Conservation (phyloP, 2,797 vertebrate species). For the Discoglossus pictus region DNA sequence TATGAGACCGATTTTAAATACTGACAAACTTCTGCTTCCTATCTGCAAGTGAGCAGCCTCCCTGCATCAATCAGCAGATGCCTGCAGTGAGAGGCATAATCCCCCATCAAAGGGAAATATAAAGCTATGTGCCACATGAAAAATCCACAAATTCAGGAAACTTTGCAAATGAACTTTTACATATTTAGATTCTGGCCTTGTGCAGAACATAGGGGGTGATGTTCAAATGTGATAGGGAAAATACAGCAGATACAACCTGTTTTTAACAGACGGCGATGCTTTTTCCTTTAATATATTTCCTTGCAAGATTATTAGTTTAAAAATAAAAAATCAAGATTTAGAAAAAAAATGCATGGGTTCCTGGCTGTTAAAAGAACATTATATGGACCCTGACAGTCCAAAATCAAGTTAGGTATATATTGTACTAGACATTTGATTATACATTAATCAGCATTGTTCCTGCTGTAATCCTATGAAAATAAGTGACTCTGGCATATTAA, state of each 20-base stretch:
- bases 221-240: slow-evolving; percentile 17
- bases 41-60: slow-evolving; percentile 77
- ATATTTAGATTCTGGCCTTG: slow-evolving; percentile 34
- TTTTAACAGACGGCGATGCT: too few species aligned
- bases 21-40: slow-evolving; percentile 60
- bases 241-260: neutral
- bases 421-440: too few species aligned
- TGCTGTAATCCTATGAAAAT: too few species aligned
- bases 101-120: slow-evolving; percentile 66
- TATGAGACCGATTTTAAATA: slow-evolving; percentile 65
- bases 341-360: too few species aligned
- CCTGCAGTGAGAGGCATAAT: slow-evolving; percentile 70
- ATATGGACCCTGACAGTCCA: too few species aligned
- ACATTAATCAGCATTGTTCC: too few species aligned
- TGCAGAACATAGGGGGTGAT: slow-evolving; percentile 17
- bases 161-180: slow-evolving; percentile 34
- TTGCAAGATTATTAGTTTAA: too few species aligned
- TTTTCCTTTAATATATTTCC: too few species aligned
- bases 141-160: slow-evolving; percentile 13
- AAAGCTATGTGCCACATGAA: slow-evolving; percentile 4
- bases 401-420: too few species aligned
- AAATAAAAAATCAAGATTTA: too few species aligned
- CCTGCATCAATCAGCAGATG: slow-evolving; percentile 68
- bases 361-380: too few species aligned
- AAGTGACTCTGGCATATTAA: too few species aligned